Evolutionary conservation across 2,797 vertebrate species (phyloP), one percentile per base, ranked within the genome.

Genomic region (Craterocephalus amniculus): DNA sequence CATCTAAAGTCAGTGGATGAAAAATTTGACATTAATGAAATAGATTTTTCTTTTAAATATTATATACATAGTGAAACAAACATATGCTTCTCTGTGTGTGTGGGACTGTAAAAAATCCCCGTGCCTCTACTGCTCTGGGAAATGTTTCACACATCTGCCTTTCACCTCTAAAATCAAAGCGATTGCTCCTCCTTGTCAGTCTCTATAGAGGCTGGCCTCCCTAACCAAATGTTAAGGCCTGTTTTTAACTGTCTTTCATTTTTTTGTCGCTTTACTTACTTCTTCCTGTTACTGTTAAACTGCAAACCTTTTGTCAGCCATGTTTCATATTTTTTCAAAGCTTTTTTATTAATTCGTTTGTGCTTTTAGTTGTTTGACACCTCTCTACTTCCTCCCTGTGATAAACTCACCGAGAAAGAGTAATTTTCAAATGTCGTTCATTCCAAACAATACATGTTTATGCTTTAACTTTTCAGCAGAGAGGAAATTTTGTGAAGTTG

Each of bases 141-240:
- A 65, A 71, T 69, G 71, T 90, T 89, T 89, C 81, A 89, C 88
- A 88, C 86, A 69, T 85, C 71, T 67, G 72, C 73, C 55, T 79
- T 22, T 80, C 66, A 78, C 58, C 80, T 83, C 84, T 87, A 82
- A 85, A 90, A 87, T 85, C 72, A 88, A 81, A 85, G 67, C 34
- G 67, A 66, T 76, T 6, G 3, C 76, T 83, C 80, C 78, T 83
- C 70, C 71, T 74, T 48, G 67, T 83, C 58, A 76, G 74, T 84
- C 85, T 88, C 67, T 70, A 51, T 20, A 32, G 26, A 32, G 36
- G 2, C 69, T 40, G 77, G 66, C 67, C 40, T 56, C 16, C 62
- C 74, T 31, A 16, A 27, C 66, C 71, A 81, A 67, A 62, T 79
- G 76, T 67, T 74, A 57, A 68, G 22, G 32, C 24, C 38, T 55